phyloP scores from a whole-genome alignment of 2,888 invertebrate genomes.

The Therioaphis trifolii region DNA sequence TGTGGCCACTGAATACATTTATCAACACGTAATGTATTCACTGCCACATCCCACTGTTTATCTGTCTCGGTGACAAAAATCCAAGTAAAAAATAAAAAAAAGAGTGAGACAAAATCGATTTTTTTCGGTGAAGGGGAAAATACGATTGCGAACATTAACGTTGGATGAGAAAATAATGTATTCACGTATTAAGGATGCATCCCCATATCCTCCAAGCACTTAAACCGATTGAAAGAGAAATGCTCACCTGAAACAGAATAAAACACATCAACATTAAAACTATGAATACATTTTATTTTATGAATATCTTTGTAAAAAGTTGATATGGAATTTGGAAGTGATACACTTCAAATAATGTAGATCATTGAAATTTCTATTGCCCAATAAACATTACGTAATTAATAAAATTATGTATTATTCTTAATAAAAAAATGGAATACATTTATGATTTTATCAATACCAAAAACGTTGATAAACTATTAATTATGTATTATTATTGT shows the following conservation, averaged over 20 bases:
- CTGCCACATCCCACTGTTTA: conserved; percentile 12
- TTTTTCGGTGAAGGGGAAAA: conserved; percentile 1
- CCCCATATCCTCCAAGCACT: conserved; percentile 45
- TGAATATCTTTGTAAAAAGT: neutral
- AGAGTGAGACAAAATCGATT: neutral
- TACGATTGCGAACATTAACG: conserved; percentile 40
- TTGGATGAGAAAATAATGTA: conserved; percentile 50
- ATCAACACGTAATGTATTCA: conserved; percentile 45
- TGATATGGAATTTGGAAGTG: neutral
- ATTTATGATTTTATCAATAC: too few species aligned
- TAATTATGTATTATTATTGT: too few species aligned
- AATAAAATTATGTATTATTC: too few species aligned
- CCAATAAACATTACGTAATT: too few species aligned
- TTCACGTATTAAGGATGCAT: conserved; percentile 49
- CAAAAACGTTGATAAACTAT: too few species aligned
- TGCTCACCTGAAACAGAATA: conserved; percentile 51
- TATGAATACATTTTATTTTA: neutral
- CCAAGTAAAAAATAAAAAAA: neutral
- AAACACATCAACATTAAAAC: conserved; percentile 31
- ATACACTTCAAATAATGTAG: neutral
- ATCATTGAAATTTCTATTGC: too few species aligned
- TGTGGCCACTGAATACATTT: conserved; percentile 18
- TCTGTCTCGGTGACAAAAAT: conserved; percentile 21
- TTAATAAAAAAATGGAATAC: too few species aligned
- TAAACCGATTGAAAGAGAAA: conserved; percentile 51